A percentile compares a stretch with the other conserved stretches of the same genome.
These are phyloP conservation scores for Lagodon rhomboides DNA, from an alignment of 2,797 vertebrate species.

Conservation along the genomic window DNA sequence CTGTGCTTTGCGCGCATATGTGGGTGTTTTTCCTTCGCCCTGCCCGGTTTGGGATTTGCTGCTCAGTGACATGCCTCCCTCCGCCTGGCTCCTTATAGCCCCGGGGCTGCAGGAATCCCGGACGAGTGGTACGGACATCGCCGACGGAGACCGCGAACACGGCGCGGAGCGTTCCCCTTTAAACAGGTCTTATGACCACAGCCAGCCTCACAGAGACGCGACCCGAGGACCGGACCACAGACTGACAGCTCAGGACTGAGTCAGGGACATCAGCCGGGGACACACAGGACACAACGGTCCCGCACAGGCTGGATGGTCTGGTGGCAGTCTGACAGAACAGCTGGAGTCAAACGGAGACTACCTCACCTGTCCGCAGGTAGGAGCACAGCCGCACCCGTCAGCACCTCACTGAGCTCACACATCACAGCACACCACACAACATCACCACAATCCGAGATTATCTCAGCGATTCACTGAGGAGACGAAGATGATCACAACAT, in stretches of 20 bases:
- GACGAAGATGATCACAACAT: not conserved
- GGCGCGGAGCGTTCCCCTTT: constrained; percentile 85
- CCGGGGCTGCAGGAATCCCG: constrained; percentile 89
- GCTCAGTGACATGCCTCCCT: constrained; percentile 86
- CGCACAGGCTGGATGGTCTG: constrained; percentile 42
- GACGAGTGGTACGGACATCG: constrained; percentile 95
- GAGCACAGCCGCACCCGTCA: constrained; percentile 8
- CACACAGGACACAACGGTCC: constrained; percentile 7
- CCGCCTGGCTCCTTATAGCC: constrained; percentile 91
- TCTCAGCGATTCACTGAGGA: not conserved
- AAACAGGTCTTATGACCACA: constrained; percentile 90
- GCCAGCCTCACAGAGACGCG: constrained; percentile 78
- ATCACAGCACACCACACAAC: too few species aligned
- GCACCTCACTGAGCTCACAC: not conserved
- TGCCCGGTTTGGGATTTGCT: constrained; percentile 88
- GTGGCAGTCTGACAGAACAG: constrained; percentile 13
- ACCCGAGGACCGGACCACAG: constrained; percentile 28
- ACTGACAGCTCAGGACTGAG: not conserved
- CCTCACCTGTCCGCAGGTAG: constrained; percentile 70
- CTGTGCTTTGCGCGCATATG: constrained; percentile 17
- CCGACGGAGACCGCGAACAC: constrained; percentile 89
- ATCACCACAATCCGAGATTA: not conserved
- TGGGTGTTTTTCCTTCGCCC: constrained; percentile 62
- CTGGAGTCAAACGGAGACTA: constrained; percentile 43
- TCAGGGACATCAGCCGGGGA: not conserved